phyloP scores from a whole-genome alignment of 2,888 invertebrate genomes.

The Chalcosyrphus nemorum region DNA sequence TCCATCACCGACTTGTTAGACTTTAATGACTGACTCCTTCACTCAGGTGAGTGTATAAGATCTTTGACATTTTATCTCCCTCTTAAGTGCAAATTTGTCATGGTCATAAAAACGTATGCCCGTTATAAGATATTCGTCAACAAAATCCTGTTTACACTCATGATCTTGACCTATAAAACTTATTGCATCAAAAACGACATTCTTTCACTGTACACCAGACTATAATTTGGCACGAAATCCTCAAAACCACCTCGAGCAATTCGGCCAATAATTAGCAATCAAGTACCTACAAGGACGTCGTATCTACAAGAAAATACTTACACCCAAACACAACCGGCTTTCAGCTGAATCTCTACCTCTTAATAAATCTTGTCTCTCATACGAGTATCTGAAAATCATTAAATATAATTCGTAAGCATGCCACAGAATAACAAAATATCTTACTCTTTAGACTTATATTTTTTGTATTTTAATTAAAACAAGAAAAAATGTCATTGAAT shows the following conservation, averaged over 20 bases:
- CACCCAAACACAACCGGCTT: conserved; percentile 25
- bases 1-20: too few species aligned
- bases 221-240: not conserved
- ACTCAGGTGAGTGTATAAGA: too few species aligned
- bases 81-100: too few species aligned
- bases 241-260: not conserved
- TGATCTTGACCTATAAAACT: not conserved
- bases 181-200: not conserved
- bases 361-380: not conserved
- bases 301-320: not conserved
- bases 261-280: conserved; percentile 5
- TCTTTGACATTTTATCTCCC: too few species aligned
- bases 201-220: not conserved
- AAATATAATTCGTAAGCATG: not conserved
- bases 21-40: too few species aligned
- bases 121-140: not conserved
- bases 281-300: conserved; percentile 34
- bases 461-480: conserved; percentile 12
- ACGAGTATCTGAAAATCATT: too few species aligned
- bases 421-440: not conserved
- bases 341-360: not conserved
- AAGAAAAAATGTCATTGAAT: not conserved
- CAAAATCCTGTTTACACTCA: conserved; percentile 6
- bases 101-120: not conserved
- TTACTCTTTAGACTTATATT: not conserved